phyloP scores from a whole-genome alignment of 2,113 vertebrate genomes.

The Rhabdornis inornatus region DNA sequence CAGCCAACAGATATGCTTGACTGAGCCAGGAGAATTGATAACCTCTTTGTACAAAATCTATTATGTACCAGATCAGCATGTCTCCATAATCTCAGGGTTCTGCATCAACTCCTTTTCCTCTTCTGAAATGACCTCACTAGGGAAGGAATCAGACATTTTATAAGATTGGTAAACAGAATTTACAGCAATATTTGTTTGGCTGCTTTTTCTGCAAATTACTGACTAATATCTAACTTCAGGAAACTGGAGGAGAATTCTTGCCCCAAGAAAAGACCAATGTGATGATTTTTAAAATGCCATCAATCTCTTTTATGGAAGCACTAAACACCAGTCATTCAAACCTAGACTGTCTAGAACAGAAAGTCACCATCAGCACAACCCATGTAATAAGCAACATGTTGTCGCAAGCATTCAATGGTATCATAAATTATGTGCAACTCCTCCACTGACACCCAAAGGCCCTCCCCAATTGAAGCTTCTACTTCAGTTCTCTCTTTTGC shows the following conservation, averaged over 20 bases:
- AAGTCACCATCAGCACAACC: constrained; percentile 38
- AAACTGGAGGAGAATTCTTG: neutral
- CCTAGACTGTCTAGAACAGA: constrained; percentile 40
- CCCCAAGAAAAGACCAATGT: neutral
- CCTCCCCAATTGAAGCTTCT: neutral
- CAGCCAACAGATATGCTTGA: constrained; percentile 64
- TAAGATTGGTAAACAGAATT: constrained; percentile 4
- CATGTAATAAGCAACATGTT: constrained; percentile 50
- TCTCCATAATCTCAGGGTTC: constrained; percentile 56
- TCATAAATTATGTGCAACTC: constrained; percentile 38
- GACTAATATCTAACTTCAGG: neutral
- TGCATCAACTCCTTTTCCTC: constrained; percentile 37
- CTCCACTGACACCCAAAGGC: neutral
- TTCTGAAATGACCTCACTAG: neutral
- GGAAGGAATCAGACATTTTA: neutral
- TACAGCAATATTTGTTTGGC: neutral
- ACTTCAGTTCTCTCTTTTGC: neutral
- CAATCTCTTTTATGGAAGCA: constrained; percentile 28
- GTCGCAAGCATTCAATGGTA: neutral
- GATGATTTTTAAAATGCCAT: constrained; percentile 30
- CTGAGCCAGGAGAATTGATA: constrained; percentile 66
- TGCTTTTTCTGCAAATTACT: neutral
- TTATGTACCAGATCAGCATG: constrained; percentile 42
- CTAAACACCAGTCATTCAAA: constrained; percentile 49
- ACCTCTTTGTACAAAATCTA: constrained; percentile 63